These are phyloP conservation scores for Melanchra persicariae DNA, from an alignment of 2,888 invertebrate species.

Conservation along the genomic window DNA sequence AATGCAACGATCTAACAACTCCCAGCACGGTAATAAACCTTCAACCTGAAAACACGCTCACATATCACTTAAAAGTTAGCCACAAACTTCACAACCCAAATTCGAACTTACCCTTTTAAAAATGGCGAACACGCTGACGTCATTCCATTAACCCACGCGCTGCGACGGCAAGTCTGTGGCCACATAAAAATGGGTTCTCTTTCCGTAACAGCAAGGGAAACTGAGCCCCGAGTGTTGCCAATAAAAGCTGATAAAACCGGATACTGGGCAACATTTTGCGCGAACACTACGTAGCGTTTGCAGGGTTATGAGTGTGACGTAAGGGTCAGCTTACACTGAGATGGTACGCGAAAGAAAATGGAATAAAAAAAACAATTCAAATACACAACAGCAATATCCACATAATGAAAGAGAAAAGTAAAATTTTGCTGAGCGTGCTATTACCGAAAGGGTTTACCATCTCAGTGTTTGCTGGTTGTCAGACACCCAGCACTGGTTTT, in stretches of 20 bases:
- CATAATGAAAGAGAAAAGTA: too few species aligned
- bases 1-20: not conserved
- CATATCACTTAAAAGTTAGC: constrained; percentile 10
- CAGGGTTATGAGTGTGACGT: constrained; percentile 51
- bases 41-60: not conserved
- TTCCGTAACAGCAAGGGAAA: constrained; percentile 64
- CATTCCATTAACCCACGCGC: constrained; percentile 58
- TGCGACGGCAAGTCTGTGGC: constrained; percentile 54
- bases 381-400: too few species aligned
- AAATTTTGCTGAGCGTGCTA: too few species aligned
- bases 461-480: too few species aligned
- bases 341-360: not conserved
- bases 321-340: not conserved
- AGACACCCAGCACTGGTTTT: too few species aligned
- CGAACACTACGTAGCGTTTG: constrained; percentile 48
- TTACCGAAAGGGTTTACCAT: too few species aligned
- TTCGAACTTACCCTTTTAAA: constrained; percentile 30
- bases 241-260: constrained; percentile 71
- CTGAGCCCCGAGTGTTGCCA: constrained; percentile 64
- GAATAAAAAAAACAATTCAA: too few species aligned
- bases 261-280: constrained; percentile 63
- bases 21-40: constrained; percentile 27
- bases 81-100: constrained; percentile 25
- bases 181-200: constrained; percentile 67
- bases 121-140: constrained; percentile 55